Evolutionary conservation across 2,797 vertebrate genomes (phyloP).

Genomic region (Silurus aristotelis): DNA sequence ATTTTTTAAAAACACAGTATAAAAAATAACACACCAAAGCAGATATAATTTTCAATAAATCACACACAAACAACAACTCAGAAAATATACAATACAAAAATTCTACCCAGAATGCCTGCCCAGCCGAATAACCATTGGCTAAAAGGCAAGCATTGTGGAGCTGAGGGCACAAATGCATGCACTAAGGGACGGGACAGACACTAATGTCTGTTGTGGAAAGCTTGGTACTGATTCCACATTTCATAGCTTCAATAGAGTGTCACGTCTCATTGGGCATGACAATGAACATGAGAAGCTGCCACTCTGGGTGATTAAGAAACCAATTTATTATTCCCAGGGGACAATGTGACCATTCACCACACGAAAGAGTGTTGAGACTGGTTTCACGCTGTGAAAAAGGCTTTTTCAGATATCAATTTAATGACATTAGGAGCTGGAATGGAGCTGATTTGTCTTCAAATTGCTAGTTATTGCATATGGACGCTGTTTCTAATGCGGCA

Average conservation of each 20-base stretch:
- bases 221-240: constrained; percentile 70
- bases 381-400: constrained; percentile 37
- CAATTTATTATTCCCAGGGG: constrained; percentile 53
- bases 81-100: neutral
- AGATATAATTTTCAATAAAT: neutral
- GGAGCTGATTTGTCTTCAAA: constrained; percentile 40
- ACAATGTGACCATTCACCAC: constrained; percentile 49
- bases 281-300: constrained; percentile 70
- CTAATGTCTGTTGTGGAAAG: constrained; percentile 40
- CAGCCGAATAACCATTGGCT: constrained; percentile 37
- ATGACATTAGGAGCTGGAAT: constrained; percentile 32
- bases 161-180: constrained; percentile 32
- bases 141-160: constrained; percentile 51
- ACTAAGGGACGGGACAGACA: constrained; percentile 43
- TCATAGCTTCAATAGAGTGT: constrained; percentile 71
- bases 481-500: constrained; percentile 18
- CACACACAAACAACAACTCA: neutral
- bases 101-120: neutral
- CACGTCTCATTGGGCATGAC: constrained; percentile 70
- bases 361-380: constrained; percentile 29
- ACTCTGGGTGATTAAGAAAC: constrained; percentile 68
- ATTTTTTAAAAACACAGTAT: neutral
- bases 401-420: constrained; percentile 48
- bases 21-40: neutral
- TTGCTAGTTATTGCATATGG: constrained; percentile 32